phyloP scores from a whole-genome alignment of 2,113 vertebrate species.

The Pseudolaguvia tuberculata region DNA sequence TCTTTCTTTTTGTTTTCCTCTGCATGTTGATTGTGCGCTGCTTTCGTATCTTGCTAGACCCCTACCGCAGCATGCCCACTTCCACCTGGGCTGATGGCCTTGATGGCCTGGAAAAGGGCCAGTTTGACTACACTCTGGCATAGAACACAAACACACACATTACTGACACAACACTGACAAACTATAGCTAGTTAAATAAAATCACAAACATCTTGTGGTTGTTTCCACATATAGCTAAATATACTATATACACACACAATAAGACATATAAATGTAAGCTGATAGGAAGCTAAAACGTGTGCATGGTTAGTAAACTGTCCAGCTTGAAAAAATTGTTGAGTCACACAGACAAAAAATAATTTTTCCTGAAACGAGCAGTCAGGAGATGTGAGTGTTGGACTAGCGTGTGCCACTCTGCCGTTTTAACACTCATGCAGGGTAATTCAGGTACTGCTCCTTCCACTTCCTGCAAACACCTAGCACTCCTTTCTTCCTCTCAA shows the following conservation, averaged over 20 bases:
- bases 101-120: conserved; percentile 78
- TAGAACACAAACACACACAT: conserved; percentile 48
- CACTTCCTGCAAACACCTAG: conserved; percentile 1
- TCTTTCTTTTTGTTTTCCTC: conserved; percentile 78
- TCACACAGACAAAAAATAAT: conserved; percentile 21
- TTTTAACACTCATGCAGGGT: conserved; percentile 41
- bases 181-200: neutral
- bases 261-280: conserved; percentile 11
- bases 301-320: conserved; percentile 31
- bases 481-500: neutral
- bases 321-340: neutral
- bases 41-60: conserved; percentile 79
- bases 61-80: conserved; percentile 77
- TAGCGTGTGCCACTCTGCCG: neutral
- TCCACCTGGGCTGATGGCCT: conserved; percentile 79
- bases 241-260: conserved; percentile 4
- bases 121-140: conserved; percentile 73
- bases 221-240: conserved; percentile 26
- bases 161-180: neutral
- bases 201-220: conserved; percentile 1
- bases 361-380: conserved; percentile 18
- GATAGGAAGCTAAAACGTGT: conserved; percentile 8
- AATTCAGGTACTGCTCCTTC: conserved; percentile 29
- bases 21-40: conserved; percentile 77
- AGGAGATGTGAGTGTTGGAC: conserved; percentile 23